Evolutionary conservation across 2,888 invertebrate genomes (phyloP).

Genomic region (Amblyjoppa proteus): DNA sequence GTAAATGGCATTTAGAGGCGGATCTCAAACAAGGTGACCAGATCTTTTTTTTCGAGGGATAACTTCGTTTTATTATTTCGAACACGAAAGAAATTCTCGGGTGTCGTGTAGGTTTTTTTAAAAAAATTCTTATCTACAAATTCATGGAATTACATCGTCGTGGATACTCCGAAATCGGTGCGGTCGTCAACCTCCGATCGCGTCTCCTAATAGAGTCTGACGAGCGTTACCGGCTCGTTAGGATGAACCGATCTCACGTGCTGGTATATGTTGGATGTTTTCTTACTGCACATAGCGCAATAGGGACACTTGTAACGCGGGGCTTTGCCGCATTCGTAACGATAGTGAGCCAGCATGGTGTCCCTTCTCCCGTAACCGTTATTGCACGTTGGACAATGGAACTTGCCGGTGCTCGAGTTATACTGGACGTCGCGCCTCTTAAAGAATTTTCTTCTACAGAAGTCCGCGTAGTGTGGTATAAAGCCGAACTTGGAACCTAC

Average conservation of each 20-base stretch:
- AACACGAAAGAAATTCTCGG: slow-evolving; percentile 11
- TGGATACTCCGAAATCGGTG: background rate
- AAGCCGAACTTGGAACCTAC: slow-evolving; percentile 75
- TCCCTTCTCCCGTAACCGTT: slow-evolving; percentile 82
- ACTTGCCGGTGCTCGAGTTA: slow-evolving; percentile 80
- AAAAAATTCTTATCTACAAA: slow-evolving; percentile 58
- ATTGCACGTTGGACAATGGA: slow-evolving; percentile 83
- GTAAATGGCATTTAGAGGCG: background rate
- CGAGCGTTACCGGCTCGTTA: slow-evolving; percentile 77
- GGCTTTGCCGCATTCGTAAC: slow-evolving; percentile 83
- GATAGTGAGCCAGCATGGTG: slow-evolving; percentile 83
- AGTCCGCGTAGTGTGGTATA: slow-evolving; percentile 62
- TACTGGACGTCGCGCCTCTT: slow-evolving; percentile 74
- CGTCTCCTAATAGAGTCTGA: slow-evolving; percentile 79
- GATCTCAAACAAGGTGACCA: background rate
- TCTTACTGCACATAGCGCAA: slow-evolving; percentile 80
- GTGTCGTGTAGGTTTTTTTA: slow-evolving; percentile 8
- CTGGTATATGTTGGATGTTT: slow-evolving; percentile 81
- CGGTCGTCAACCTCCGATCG: background rate
- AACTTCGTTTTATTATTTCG: slow-evolving; percentile 28
- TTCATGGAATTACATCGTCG: slow-evolving; percentile 31
- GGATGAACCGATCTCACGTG: slow-evolving; percentile 81
- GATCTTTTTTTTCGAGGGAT: slow-evolving; percentile 5
- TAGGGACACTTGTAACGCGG: slow-evolving; percentile 83
- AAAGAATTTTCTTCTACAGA: slow-evolving; percentile 72